Evolutionary conservation across 2,797 vertebrate species (phyloP), one percentile per base, ranked within the genome.

Genomic region (Mormyrops boulengeri): DNA sequence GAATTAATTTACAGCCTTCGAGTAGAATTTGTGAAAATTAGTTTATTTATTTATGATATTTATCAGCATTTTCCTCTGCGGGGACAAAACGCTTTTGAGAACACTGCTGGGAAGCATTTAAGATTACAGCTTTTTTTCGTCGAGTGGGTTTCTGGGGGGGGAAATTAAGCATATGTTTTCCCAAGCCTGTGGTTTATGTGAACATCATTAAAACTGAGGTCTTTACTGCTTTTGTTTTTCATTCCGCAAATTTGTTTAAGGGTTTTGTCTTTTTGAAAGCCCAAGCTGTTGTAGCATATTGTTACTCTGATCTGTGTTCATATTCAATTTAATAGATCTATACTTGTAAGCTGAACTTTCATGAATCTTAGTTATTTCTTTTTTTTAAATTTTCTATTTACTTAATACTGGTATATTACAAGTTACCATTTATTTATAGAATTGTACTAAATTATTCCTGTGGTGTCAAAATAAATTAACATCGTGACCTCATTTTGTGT

Each of bases 141-240:
- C n/a, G 89, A 52, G 80, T 80, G 84, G 85, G 80, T 89, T 88
- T 88, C 62, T 85, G 77, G 84, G 87, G 84, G 73, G 85, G 69
- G 84, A 90, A 82, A 88, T 90, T 89, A 89, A 89, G 90, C 82
- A 84, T 91, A 89, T 91, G 89, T 91, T 90, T 90, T 87, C 30
- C 50, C 8, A 88, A 49, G 60, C 62, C 87, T 88, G 87, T 66
- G 87, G 69, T 52, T 87, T 91, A 91, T 91, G 91, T 90, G 88
- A 94, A 94, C 93, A 88, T 82, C 92, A 94, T 94, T 93, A 9
- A 90, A 93, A 92, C 87, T 49, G 38, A 41, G 41, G 38, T 44
- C 90, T 77, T 89, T n/a, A 30, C 7, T 55, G 50, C 38, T 87
- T 87, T 57, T 87, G 26, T 60, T 60, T 87, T 87, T 38, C 53